Conservation (phyloP, 2,113 vertebrate genomes). For the Erythrolamprus reginae region DNA sequence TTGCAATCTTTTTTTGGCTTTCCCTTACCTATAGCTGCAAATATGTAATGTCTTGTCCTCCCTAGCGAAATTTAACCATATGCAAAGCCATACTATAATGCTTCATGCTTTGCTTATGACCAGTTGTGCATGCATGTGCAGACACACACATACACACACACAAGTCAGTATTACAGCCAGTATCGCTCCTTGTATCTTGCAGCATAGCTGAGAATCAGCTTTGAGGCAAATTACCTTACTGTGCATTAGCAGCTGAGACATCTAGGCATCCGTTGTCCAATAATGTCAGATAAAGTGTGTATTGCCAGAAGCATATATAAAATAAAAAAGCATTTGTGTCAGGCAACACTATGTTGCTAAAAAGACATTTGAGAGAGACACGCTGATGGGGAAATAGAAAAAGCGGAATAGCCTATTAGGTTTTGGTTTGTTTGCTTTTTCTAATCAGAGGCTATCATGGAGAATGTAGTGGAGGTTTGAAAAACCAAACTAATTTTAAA, state of each 20-base stretch:
- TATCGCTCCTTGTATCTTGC: slow-evolving; percentile 43
- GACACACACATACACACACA: slow-evolving; percentile 9
- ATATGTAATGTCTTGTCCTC: not conserved
- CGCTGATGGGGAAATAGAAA: slow-evolving; percentile 54
- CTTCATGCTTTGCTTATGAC: slow-evolving; percentile 25
- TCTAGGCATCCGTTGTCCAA: slow-evolving; percentile 47
- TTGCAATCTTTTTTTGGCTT: slow-evolving; percentile 24
- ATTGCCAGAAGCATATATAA: slow-evolving; percentile 56
- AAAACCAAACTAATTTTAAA: slow-evolving; percentile 56
- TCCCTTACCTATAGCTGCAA: slow-evolving; percentile 4
- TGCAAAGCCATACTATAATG: slow-evolving; percentile 50
- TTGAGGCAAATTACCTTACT: slow-evolving; percentile 60
- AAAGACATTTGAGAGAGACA: slow-evolving; percentile 56
- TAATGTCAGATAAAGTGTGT: slow-evolving; percentile 51
- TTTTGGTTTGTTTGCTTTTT: slow-evolving; percentile 19
- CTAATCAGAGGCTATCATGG: slow-evolving; percentile 64
- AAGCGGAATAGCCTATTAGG: slow-evolving; percentile 42
- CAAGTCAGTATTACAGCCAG: slow-evolving; percentile 46
- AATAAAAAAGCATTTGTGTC: slow-evolving; percentile 54
- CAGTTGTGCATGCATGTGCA: slow-evolving; percentile 8
- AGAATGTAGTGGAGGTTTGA: slow-evolving; percentile 56
- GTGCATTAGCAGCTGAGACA: slow-evolving; percentile 50
- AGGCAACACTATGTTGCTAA: slow-evolving; percentile 50
- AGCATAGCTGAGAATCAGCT: slow-evolving; percentile 26
- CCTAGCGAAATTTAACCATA: slow-evolving; percentile 48